These are phyloP conservation scores for Leptocoma aspasia DNA, from an alignment of 2,113 vertebrate species.

Conservation along the genomic window DNA sequence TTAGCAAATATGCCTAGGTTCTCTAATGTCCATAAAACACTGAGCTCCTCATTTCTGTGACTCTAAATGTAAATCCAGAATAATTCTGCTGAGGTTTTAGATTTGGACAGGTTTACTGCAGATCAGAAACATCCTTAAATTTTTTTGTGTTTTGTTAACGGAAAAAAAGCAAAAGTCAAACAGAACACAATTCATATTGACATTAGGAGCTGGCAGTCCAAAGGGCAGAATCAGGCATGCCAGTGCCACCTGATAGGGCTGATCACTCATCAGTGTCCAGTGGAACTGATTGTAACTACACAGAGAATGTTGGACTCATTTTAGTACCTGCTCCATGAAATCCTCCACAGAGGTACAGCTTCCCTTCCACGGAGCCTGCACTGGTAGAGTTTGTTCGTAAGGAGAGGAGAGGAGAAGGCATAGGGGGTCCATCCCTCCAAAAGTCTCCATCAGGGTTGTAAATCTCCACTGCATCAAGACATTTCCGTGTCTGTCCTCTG, in stretches of 20 bases:
- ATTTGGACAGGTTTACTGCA: not conserved
- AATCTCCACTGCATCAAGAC: constrained; percentile 90
- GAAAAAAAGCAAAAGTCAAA: not conserved
- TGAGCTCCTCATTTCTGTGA: not conserved
- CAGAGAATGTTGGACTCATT: not conserved
- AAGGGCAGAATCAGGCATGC: not conserved
- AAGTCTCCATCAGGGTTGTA: constrained; percentile 90
- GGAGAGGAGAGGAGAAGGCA: constrained; percentile 87
- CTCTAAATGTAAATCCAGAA: not conserved
- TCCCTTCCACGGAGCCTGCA: constrained; percentile 86
- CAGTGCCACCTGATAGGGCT: not conserved
- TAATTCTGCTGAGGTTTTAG: not conserved
- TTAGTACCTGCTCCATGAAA: constrained; percentile 91
- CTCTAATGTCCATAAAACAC: not conserved
- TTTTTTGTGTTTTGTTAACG: not conserved
- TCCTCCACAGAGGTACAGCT: constrained; percentile 92
- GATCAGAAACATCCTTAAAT: not conserved
- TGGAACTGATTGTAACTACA: not conserved
- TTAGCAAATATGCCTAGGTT: not conserved
- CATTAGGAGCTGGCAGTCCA: not conserved
- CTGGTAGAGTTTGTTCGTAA: constrained; percentile 83
- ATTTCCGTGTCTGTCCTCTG: constrained; percentile 89
- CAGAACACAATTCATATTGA: not conserved
- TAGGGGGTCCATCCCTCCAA: constrained; percentile 88
- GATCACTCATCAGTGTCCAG: not conserved